Conservation (phyloP, 2,888 invertebrate species). For the Mythimna pallens region DNA sequence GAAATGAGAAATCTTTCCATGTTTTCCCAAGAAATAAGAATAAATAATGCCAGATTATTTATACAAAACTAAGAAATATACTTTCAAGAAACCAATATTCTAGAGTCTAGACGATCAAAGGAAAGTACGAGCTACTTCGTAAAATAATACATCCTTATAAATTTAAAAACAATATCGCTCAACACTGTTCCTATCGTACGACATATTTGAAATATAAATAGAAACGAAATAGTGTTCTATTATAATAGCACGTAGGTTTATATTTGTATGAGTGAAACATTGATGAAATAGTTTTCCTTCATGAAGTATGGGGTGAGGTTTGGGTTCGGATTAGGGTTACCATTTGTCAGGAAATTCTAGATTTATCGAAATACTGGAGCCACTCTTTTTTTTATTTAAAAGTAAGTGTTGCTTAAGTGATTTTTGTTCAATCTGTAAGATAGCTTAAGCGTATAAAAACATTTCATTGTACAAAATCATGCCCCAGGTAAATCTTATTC, state of each 20-base stretch:
- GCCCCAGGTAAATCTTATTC: slow-evolving; percentile 30
- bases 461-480: not conserved
- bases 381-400: not conserved
- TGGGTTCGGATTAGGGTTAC: slow-evolving; percentile 53
- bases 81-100: slow-evolving; percentile 25
- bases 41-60: slow-evolving; percentile 26
- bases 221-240: slow-evolving; percentile 70
- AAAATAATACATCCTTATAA: slow-evolving; percentile 61
- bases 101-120: slow-evolving; percentile 38
- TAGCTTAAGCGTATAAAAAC: not conserved
- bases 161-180: slow-evolving; percentile 67
- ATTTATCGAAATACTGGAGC: slow-evolving; percentile 19
- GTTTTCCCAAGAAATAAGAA: slow-evolving; percentile 4
- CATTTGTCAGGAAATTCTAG: slow-evolving; percentile 15
- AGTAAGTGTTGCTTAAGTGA: not conserved
- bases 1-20: not conserved
- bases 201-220: slow-evolving; percentile 60
- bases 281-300: slow-evolving; percentile 84
- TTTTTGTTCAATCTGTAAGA: not conserved
- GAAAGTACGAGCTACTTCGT: slow-evolving; percentile 24
- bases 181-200: slow-evolving; percentile 58
- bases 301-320: slow-evolving; percentile 72
- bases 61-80: slow-evolving; percentile 19
- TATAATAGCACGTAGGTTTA: slow-evolving; percentile 57
- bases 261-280: slow-evolving; percentile 74